Conservation (phyloP, 2,888 invertebrate genomes). For the Platynereis dumerilii region DNA sequence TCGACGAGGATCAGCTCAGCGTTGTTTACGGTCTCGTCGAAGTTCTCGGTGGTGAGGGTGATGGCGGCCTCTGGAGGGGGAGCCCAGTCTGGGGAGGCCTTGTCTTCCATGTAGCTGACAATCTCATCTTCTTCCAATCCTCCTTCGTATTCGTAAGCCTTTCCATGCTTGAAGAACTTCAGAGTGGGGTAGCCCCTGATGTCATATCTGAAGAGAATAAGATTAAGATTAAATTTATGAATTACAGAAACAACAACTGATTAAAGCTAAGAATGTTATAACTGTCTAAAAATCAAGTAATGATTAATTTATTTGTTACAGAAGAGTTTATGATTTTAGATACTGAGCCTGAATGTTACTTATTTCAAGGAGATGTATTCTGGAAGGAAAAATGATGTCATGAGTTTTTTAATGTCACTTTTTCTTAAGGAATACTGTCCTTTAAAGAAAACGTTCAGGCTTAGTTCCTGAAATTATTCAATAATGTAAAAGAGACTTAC, state of each 20-base stretch:
- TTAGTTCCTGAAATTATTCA: too few relatives aligned
- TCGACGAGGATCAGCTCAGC: conserved; percentile 67
- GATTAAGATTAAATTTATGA: background rate
- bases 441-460: background rate
- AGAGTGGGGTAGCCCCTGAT: conserved; percentile 68
- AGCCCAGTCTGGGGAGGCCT: conserved; percentile 67
- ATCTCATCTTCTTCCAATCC: conserved; percentile 60
- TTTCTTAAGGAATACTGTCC: too few relatives aligned
- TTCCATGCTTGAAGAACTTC: conserved; percentile 62
- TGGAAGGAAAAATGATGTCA: too few relatives aligned
- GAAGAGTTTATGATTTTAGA: too few relatives aligned
- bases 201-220: conserved; percentile 57
- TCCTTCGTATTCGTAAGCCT: conserved; percentile 49
- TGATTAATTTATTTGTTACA: too few relatives aligned
- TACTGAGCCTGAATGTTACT: too few relatives aligned
- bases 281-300: too few relatives aligned
- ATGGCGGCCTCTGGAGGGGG: conserved; percentile 67
- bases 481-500: background rate
- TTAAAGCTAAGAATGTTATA: too few relatives aligned
- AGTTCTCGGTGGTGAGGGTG: conserved; percentile 62
- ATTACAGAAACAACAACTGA: too few relatives aligned
- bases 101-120: conserved; percentile 66
- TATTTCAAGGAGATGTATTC: too few relatives aligned
- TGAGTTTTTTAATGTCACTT: too few relatives aligned
- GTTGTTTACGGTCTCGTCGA: conserved; percentile 63